Base-by-base conservation (phyloP, 2,113 vertebrate genomes). In the Perca fluviatilis region DNA sequence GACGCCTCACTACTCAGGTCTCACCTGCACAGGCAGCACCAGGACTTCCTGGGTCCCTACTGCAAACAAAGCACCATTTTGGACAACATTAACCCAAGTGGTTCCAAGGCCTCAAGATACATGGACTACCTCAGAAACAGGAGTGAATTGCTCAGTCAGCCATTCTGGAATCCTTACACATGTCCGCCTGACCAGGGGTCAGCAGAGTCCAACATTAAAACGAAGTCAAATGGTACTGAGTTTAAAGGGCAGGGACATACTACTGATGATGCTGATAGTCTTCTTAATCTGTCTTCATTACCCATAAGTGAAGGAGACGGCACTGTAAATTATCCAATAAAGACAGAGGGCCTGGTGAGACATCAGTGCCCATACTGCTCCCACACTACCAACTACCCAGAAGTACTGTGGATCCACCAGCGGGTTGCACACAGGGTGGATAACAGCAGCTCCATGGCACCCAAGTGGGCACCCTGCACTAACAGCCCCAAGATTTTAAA, bases 321-420 rank as follows among this genome's bases (percentile, higher is more conserved):
- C 1, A 8, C 15, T 23, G 61, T 49, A 6, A 82, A 61, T 50
- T 12, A 70, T 67, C n/a, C 62, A 6, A 92, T 93, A 15, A 92
- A 95, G 11, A 86, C 94, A 56, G 95, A 95, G 77, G 95, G 95
- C 21, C 93, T 97, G 91, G 91, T 96, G 23, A 85, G 94, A 60
- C 97, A 99, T 91, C 96, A 95, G 0, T 99, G 98, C 62, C 96
- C 97, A 33, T 98, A 97, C 92, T 99, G 98, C 79, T 94, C 92
- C 83, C 97, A 99, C 85, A 96, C 95, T 67, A 97, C 96, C 46
- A 95, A 94, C 85, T 99, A 98, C 89, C 97, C 97, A 1, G 98
- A 99, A 88, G 97, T 99, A 12, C 95, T 99, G 73, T 99, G 97
- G 97, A 97, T 99, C 95, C 98, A 99, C 86, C 97, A 98, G 88